Evolutionary conservation across 2,113 vertebrate genomes (phyloP).

Genomic region (Phycodurus eques): DNA sequence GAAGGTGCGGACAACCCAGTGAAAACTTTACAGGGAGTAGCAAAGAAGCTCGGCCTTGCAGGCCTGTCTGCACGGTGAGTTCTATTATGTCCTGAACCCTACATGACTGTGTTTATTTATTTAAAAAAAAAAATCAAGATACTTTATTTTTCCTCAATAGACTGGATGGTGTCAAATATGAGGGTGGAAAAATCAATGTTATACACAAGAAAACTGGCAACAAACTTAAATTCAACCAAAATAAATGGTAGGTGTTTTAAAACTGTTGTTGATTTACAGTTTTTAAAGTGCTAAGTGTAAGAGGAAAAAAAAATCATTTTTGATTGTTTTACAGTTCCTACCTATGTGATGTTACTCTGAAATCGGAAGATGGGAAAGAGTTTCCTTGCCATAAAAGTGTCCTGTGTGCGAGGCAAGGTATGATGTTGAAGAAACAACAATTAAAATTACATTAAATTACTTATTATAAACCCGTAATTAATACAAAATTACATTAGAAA

Average conservation of each 20-base stretch:
- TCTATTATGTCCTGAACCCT: background rate
- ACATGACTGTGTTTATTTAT: background rate
- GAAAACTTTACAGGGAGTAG: constrained; percentile 84
- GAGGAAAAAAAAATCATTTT: background rate
- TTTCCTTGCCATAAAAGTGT: constrained; percentile 95
- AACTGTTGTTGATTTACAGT: background rate
- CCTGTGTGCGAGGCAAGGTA: constrained; percentile 94
- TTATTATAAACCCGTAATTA: too few species aligned
- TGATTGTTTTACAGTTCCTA: constrained; percentile 75
- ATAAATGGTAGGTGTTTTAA: constrained; percentile 78
- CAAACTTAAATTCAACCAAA: constrained; percentile 82
- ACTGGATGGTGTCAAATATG: constrained; percentile 87
- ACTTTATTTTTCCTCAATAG: constrained; percentile 62
- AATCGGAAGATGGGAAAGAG: constrained; percentile 91
- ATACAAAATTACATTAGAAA: too few species aligned
- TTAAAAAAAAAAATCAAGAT: background rate
- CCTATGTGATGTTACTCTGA: constrained; percentile 89
- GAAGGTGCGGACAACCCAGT: constrained; percentile 79
- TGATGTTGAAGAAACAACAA: constrained; percentile 32
- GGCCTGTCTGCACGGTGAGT: constrained; percentile 84
- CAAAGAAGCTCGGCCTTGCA: constrained; percentile 85
- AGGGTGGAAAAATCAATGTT: constrained; percentile 85
- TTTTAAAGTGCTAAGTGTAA: background rate
- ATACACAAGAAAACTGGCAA: constrained; percentile 80
- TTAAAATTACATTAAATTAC: too few species aligned